Evolutionary conservation across 2,113 vertebrate species (phyloP), one percentile per base, ranked within the genome.

Genomic region (Mus musculus): DNA sequence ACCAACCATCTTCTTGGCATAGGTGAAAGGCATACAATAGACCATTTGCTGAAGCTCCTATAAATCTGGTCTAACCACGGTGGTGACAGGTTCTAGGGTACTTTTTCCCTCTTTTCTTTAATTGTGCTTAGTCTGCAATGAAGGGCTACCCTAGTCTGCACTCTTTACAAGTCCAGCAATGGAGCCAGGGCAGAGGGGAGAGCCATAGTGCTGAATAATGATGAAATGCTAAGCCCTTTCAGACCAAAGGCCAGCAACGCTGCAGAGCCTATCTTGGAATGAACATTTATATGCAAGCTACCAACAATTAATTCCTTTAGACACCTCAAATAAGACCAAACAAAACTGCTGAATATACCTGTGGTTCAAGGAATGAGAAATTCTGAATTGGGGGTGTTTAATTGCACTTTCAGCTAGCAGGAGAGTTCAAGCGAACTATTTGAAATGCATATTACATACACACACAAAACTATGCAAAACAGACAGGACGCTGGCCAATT

Each of bases 401-500:
- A 71, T 16, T 88, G 10, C 46, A 49, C 5, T 61, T 84, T 69
- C 46, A 72, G 36, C 28, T 13, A 14, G 46, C 1, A 8, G 36
- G 67, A 20, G 88, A 90, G 59, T 75, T 93, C 26, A 93, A 87
- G 88, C 5, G 46, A 95, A 67, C 54, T 17, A 77, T 95, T 82
- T 92, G 81, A 75, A 87, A 95, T 54, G 61, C 63, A 9, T 19
- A 90, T 90, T 81, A 52, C 13, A 90, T 36, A 56, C 39, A 72
- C 59, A 67, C 13, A 30, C 75, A 89, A 67, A 95, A 81, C 42
- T 49, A 82, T 36, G 80, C 65, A 69, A 88, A 90, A 7, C 49
- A 88, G 82, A 11, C 75, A 76, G 63, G 85, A 42, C 61, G 77
- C 72, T 22, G 77, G 92, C 86, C 94, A 92, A 14, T 39, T 82